Conservation (phyloP, 1,140 invertebrate genomes). For the Penaeus chinensis region DNA sequence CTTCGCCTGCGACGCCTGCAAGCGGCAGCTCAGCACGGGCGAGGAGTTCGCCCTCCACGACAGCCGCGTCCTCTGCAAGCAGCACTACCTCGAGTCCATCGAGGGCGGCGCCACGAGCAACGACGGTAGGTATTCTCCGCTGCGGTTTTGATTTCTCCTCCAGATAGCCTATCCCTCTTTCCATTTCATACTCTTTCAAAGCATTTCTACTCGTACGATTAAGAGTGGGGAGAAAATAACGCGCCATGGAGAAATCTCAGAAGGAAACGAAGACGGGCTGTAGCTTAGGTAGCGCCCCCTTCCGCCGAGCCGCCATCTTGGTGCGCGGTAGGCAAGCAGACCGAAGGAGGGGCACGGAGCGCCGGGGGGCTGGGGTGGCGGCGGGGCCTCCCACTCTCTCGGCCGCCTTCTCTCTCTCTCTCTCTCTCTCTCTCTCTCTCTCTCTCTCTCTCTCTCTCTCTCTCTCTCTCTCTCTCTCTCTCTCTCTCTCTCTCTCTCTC, state of each 20-base stretch:
- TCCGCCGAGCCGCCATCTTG: not conserved
- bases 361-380: no score
- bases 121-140: conserved; percentile 64
- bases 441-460: no score
- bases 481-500: no score
- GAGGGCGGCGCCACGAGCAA: conserved; percentile 81
- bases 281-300: not conserved
- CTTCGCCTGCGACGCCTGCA: conserved; percentile 97
- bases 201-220: no score
- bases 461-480: no score
- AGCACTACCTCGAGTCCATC: conserved; percentile 93
- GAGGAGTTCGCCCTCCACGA: conserved; percentile 98
- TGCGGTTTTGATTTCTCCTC: not conserved
- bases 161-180: not conserved
- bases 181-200: no score
- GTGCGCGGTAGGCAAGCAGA: not conserved
- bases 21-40: conserved; percentile 94
- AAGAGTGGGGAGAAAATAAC: no score
- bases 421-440: no score
- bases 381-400: no score
- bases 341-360: not conserved
- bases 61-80: conserved; percentile 91
- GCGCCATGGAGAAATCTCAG: no score
- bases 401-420: no score
- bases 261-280: not conserved